These are phyloP conservation scores for Brachionichthys hirsutus DNA, from an alignment of 2,113 vertebrate species.

Conservation along the genomic window DNA sequence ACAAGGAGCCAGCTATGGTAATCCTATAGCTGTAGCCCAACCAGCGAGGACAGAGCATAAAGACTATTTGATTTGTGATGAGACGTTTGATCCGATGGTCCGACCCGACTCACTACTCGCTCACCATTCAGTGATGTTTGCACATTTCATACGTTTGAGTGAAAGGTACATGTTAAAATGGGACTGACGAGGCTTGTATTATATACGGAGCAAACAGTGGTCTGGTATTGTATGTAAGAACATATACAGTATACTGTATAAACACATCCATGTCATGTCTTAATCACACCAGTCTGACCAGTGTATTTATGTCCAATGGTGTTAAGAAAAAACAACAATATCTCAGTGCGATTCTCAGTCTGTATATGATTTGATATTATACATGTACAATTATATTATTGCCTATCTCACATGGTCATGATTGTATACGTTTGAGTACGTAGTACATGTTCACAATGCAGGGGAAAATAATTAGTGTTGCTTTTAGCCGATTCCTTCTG, in stretches of 20 bases:
- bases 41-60: conserved; percentile 11
- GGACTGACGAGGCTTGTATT: background rate
- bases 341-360: conserved; percentile 5
- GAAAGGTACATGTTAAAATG: background rate
- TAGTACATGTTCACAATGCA: background rate
- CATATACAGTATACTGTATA: background rate
- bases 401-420: background rate
- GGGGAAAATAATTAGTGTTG: background rate
- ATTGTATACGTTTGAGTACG: background rate
- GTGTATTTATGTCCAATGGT: conserved; percentile 23
- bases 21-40: conserved; percentile 3
- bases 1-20: background rate
- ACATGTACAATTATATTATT: background rate
- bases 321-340: background rate
- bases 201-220: conserved; percentile 11
- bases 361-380: background rate
- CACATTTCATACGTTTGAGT: background rate
- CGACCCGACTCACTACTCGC: background rate
- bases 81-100: background rate
- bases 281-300: conserved; percentile 2
- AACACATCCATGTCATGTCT: background rate
- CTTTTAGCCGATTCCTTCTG: background rate
- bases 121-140: background rate
- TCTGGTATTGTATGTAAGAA: background rate
- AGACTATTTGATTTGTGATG: conserved; percentile 3